A percentile compares a stretch with the other conserved stretches of the same genome.
Evolutionary conservation across 2,888 invertebrate genomes (phyloP).

Genomic region (Xylota segnis): DNA sequence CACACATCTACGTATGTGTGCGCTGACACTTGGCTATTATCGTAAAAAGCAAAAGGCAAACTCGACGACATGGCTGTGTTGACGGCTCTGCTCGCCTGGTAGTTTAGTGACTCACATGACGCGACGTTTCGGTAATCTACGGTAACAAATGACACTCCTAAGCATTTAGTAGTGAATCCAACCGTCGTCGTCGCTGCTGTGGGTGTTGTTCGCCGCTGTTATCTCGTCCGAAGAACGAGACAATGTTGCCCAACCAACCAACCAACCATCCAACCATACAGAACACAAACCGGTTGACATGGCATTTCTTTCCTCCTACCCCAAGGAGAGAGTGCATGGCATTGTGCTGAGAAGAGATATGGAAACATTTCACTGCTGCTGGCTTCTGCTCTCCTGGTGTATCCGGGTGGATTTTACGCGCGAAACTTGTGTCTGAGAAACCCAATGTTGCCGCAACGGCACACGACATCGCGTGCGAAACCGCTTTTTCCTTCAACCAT

Average conservation of each 20-base stretch:
- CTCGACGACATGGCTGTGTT: background rate
- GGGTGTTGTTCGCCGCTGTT: background rate
- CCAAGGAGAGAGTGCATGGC: background rate
- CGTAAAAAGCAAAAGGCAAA: background rate
- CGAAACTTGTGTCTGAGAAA: constrained; percentile 80
- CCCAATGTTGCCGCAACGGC: constrained; percentile 67
- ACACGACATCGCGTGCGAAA: background rate
- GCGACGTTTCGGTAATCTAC: constrained; percentile 81
- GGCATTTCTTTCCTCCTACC: background rate
- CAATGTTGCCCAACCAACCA: constrained; percentile 22
- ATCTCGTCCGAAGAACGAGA: constrained; percentile 7
- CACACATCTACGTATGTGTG: background rate
- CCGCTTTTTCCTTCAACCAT: constrained; percentile 30
- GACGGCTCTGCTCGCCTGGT: constrained; percentile 80
- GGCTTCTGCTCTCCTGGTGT: constrained; percentile 81
- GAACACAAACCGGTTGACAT: constrained; percentile 13
- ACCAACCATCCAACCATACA: too few relatives aligned
- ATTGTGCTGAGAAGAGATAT: background rate
- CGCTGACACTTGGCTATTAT: too few relatives aligned
- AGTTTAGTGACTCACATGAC: constrained; percentile 84
- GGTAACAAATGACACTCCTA: constrained; percentile 59
- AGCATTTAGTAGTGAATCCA: constrained; percentile 32
- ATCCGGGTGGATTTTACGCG: constrained; percentile 85
- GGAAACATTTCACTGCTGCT: constrained; percentile 55
- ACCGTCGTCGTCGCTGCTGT: constrained; percentile 4